These are phyloP conservation scores for Hylyphantes graminicola DNA, from an alignment of 1,140 invertebrate genomes.

Conservation along the genomic window DNA sequence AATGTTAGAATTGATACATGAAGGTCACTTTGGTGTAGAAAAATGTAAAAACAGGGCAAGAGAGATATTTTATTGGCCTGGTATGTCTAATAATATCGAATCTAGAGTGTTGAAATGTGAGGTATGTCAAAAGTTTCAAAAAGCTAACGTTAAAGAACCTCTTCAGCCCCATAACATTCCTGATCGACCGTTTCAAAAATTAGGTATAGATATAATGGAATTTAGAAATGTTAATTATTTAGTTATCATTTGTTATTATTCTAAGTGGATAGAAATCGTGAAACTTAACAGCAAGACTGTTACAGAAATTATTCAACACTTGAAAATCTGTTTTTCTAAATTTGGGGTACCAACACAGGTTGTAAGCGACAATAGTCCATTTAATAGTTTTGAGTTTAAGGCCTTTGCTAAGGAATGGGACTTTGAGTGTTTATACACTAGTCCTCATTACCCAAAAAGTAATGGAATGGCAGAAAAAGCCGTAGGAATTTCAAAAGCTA, in stretches of 20 bases:
- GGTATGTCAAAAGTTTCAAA: conserved; percentile 24
- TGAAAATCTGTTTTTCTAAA: conserved; percentile 11
- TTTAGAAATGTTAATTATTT: background rate
- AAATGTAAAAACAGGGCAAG: conserved; percentile 40
- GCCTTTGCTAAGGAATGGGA: conserved; percentile 18
- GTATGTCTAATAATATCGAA: background rate
- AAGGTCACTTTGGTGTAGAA: conserved; percentile 65
- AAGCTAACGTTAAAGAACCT: conserved; percentile 9
- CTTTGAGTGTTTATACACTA: background rate
- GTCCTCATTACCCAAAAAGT: background rate
- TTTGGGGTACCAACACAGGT: conserved; percentile 6
- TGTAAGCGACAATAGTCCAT: conserved; percentile 15
- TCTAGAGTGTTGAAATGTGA: background rate
- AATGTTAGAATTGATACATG: conserved; percentile 65
- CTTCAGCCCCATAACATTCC: conserved; percentile 8
- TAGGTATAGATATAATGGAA: conserved; percentile 18
- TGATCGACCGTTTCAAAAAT: conserved; percentile 9
- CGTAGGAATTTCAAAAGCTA: background rate
- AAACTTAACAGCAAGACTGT: background rate
- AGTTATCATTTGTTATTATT: conserved; percentile 13
- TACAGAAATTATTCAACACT: background rate
- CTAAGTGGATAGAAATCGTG: conserved; percentile 15
- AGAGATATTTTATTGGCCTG: conserved; percentile 30
- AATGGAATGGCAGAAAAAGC: conserved; percentile 35
- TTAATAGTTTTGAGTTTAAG: conserved; percentile 15